Percentiles rank a stretch among this genome's conserved stretches.
Conservation (phyloP, 2,888 invertebrate genomes). For the Ommatoiulus sabulosus region DNA sequence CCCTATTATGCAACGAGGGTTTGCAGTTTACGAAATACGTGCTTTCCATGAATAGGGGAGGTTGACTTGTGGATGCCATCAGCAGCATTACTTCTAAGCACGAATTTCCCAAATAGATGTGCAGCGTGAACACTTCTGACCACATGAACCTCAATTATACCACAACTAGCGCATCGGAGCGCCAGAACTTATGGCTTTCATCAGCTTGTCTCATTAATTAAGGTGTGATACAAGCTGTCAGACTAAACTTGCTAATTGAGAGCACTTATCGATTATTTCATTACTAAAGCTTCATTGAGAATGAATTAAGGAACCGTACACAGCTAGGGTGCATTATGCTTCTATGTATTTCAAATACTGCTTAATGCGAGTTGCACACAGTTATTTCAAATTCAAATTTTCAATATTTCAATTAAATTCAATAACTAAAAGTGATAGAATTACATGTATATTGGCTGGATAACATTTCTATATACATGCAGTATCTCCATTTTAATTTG, state of each 20-base stretch:
- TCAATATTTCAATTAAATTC: no score
- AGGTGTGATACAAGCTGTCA: conserved; percentile 44
- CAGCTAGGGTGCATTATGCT: background rate
- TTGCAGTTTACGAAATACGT: conserved; percentile 4
- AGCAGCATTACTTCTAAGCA: background rate
- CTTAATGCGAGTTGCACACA: no score
- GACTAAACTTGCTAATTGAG: conserved; percentile 45
- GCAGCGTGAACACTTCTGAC: background rate
- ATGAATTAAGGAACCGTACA: background rate
- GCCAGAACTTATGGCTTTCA: conserved; percentile 27
- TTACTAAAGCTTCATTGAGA: background rate
- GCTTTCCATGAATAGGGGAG: conserved; percentile 20
- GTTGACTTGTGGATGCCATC: conserved; percentile 2
- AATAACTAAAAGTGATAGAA: no score
- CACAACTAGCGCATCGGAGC: background rate
- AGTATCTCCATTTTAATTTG: no score
- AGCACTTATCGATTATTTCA: conserved; percentile 38
- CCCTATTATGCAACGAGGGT: conserved; percentile 25
- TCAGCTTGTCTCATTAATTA: conserved; percentile 19
- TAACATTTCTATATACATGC: no score
- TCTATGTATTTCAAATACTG: no score
- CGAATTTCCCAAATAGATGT: background rate
- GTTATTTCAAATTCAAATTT: no score
- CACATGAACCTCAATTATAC: conserved; percentile 33
- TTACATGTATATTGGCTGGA: no score